phyloP scores from a whole-genome alignment of 2,888 invertebrate species.

The Pteria penguin region DNA sequence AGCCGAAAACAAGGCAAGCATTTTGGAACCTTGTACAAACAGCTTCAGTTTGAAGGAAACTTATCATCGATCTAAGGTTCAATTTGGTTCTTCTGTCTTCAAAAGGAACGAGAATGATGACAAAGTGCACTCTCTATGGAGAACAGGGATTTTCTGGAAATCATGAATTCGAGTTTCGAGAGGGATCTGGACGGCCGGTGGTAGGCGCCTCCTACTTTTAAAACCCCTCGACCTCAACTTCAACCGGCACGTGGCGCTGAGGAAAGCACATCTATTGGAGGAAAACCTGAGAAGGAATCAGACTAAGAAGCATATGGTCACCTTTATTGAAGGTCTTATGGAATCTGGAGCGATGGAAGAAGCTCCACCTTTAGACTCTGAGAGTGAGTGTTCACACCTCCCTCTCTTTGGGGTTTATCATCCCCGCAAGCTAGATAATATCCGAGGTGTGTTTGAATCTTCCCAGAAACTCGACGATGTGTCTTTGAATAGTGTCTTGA shows the following conservation, averaged over 20 bases:
- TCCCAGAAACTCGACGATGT: not conserved
- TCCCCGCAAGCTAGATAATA: conserved; percentile 18
- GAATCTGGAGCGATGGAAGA: not conserved
- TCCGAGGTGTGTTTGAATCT: conserved; percentile 18
- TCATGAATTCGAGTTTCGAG: conserved; percentile 2
- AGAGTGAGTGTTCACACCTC: conserved; percentile 1
- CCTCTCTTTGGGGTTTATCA: not conserved
- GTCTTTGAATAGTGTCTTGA: conserved; percentile 12
- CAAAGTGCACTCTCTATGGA: conserved; percentile 13
- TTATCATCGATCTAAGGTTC: too few relatives aligned
- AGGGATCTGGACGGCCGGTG: not conserved
- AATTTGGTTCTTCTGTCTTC: not conserved
- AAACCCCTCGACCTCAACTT: not conserved
- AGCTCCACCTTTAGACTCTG: conserved; percentile 10
- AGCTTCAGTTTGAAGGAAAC: too few relatives aligned
- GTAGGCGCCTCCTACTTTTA: conserved; percentile 5
- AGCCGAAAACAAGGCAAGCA: too few relatives aligned
- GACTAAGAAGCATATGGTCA: not conserved
- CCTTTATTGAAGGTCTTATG: conserved; percentile 1
- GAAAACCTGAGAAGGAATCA: conserved; percentile 2
- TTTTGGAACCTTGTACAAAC: too few relatives aligned
- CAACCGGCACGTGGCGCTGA: conserved; percentile 1
- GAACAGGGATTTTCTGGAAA: conserved; percentile 6
- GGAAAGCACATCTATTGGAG: not conserved
- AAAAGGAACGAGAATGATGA: not conserved